Conservation (phyloP, 2,797 vertebrate species). For the Brachyalestes nurse region DNA sequence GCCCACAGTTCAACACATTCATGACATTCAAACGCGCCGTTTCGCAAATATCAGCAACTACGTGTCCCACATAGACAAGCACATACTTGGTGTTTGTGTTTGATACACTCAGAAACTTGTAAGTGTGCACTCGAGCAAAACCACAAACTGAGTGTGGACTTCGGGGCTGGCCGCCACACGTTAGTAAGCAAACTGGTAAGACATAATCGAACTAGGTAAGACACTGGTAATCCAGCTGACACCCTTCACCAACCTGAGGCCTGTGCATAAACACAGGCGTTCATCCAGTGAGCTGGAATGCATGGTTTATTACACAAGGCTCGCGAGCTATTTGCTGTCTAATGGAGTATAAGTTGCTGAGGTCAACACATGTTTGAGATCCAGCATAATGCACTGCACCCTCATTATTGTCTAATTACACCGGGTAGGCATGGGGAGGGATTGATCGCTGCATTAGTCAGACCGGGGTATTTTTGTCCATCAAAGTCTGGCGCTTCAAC, state of each 20-base stretch:
- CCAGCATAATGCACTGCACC: conserved; percentile 74
- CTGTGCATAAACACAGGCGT: conserved; percentile 62
- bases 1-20: no score
- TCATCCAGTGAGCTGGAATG: conserved; percentile 66
- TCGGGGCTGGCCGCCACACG: no score
- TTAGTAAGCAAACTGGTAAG: not conserved
- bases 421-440: conserved; percentile 77
- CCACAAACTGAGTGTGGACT: no score
- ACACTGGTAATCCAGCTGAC: conserved; percentile 6
- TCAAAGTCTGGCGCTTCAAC: conserved; percentile 80
- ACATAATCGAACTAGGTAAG: not conserved
- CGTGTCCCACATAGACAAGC: no score
- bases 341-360: conserved; percentile 82
- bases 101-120: no score
- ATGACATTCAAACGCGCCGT: no score
- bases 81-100: no score
- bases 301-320: conserved; percentile 77
- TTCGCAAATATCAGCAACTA: no score
- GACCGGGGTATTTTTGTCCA: conserved; percentile 80
- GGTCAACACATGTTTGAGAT: conserved; percentile 80
- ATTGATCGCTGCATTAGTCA: conserved; percentile 83
- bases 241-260: conserved; percentile 38
- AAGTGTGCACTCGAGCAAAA: no score
- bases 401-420: conserved; percentile 85
- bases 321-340: conserved; percentile 84